Conservation (phyloP, 92 coral and sea anemone genomes). For the Bergia sp. region DNA sequence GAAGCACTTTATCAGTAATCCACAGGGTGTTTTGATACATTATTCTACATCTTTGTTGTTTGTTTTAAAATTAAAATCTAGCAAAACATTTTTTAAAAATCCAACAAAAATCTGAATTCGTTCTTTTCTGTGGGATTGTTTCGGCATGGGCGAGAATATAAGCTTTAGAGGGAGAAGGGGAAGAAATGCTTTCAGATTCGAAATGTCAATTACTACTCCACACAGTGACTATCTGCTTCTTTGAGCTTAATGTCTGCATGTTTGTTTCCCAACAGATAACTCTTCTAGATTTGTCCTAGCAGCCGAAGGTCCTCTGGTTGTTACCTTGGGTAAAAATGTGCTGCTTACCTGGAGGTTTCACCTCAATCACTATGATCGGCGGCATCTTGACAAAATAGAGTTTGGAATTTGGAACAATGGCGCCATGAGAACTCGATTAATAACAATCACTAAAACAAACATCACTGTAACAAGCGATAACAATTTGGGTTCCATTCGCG, state of each 20-base stretch:
- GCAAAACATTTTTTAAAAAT: not conserved
- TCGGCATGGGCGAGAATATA: too few species aligned
- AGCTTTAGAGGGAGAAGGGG: not conserved
- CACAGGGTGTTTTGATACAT: not conserved
- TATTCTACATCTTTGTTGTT: not conserved
- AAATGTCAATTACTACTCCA: too few species aligned
- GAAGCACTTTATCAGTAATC: not conserved
- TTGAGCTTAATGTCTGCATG: too few species aligned
- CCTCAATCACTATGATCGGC: not conserved
- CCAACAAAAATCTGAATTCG: too few species aligned
- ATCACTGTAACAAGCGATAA: not conserved
- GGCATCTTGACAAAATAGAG: slow-evolving; percentile 29
- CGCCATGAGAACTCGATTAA: slow-evolving; percentile 10
- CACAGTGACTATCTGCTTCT: too few species aligned
- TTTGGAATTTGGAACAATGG: slow-evolving; percentile 32
- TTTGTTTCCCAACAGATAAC: slow-evolving; percentile 13
- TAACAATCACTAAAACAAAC: slow-evolving; percentile 18
- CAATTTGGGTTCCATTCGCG: not conserved
- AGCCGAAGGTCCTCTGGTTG: not conserved
- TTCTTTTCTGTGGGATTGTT: not conserved
- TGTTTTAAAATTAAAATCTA: too few species aligned
- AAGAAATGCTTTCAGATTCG: not conserved
- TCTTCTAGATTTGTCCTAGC: slow-evolving; percentile 1
- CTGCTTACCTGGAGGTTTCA: slow-evolving; percentile 23
- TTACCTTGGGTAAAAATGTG: slow-evolving; percentile 10